Conservation (phyloP, 2,888 invertebrate genomes). For the Saturnia pavonia region DNA sequence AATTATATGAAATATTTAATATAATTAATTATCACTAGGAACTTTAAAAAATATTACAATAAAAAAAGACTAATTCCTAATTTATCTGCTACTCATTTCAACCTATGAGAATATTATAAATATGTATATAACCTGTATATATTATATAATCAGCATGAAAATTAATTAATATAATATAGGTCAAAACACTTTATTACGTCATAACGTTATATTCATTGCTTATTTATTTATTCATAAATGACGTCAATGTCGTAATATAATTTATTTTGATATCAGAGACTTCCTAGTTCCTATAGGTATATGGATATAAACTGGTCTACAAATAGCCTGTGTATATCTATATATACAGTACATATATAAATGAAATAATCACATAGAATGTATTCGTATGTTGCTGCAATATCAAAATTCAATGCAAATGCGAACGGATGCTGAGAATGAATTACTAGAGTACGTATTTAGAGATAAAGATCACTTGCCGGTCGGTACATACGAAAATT, state of each 20-base stretch:
- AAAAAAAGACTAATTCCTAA: too few species aligned
- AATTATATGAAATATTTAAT: too few species aligned
- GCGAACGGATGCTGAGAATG: background rate
- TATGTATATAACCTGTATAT: too few species aligned
- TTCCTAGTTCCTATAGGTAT: background rate
- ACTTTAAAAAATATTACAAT: too few species aligned
- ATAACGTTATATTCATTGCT: background rate
- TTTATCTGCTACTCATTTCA: too few species aligned
- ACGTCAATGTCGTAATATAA: conserved; percentile 2
- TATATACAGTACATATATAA: too few species aligned
- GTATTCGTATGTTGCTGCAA: background rate
- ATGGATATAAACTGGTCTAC: background rate
- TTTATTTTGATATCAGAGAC: background rate
- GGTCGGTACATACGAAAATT: background rate
- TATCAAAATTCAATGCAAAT: background rate
- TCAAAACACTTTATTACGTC: background rate
- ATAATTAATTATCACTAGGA: too few species aligned
- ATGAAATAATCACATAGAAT: background rate
- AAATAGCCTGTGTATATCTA: background rate
- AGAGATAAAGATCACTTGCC: background rate
- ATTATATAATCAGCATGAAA: too few species aligned
- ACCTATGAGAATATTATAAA: too few species aligned
- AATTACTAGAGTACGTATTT: background rate
- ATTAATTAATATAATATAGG: background rate
- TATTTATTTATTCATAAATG: background rate